Evolutionary conservation across 2,113 vertebrate species (phyloP), one percentile per base, ranked within the genome.

Genomic region (Triplophysa rosa): DNA sequence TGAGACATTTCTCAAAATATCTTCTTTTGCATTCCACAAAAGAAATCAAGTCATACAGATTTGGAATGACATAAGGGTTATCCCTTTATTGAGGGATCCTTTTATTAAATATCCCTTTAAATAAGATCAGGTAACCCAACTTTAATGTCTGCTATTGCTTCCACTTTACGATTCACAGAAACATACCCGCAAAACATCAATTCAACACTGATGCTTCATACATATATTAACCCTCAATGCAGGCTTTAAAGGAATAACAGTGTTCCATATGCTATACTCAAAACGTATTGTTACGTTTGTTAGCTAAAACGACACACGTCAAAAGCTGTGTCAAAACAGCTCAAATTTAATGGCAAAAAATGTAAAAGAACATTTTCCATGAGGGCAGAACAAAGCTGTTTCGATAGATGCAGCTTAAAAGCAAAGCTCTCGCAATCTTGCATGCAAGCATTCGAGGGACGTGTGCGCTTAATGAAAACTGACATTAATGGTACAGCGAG

Each of bases 371-470:
- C 47, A 67, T 62, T 82, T 76, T 81, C 68, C 73, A 86, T 84
- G 79, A 82, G 70, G 72, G 59, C 33, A 75, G 70, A 84, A 82
- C 78, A 83, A 86, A 83, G 75, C 72, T 79, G 84, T 84, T 86
- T 81, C 83, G 84, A 87, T 84, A 82, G 86, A 26, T 78, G 84
- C 86, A 82, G 59, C 65, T 70, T 73, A 79, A 75, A 76, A 82
- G 63, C 75, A 80, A 54, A 69, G 67, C 76, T 76, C 77, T 78
- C 76, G 54, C 73, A 24, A 26, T 74, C 68, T 77, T 69, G 76
- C 81, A 79, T 87, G 84, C 42, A 45, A 74, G 82, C 77, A 67
- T 80, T 81, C 83, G 56, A 24, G 62, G 83, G 73, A 37, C 33
- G 61, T 72, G 75, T 37, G 67, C 73, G 64, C 77, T 74, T 84